phyloP scores from a whole-genome alignment of 2,113 vertebrate genomes.

The Phyllopteryx taeniolatus region DNA sequence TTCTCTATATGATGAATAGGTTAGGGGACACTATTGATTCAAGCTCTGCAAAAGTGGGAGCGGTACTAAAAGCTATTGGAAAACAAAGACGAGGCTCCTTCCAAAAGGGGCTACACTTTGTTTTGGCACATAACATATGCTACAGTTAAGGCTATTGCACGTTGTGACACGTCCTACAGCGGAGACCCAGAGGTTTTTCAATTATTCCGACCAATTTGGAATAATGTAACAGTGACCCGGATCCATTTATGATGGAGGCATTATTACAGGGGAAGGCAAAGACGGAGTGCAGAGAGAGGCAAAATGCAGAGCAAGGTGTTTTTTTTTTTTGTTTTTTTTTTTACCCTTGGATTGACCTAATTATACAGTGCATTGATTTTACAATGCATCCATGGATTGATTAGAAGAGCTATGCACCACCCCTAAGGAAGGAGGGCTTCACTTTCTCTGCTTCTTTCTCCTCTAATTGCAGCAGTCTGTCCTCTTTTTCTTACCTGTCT shows the following conservation, averaged over 20 bases:
- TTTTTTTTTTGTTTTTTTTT: constrained; percentile 75
- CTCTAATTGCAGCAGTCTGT: constrained; percentile 19
- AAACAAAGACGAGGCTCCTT: constrained; percentile 36
- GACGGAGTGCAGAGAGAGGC: constrained; percentile 61
- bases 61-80: constrained; percentile 31
- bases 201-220: constrained; percentile 54
- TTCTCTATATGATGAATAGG: constrained; percentile 19
- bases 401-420: constrained; percentile 78
- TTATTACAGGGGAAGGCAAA: constrained; percentile 49
- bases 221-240: constrained; percentile 51
- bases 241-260: constrained; percentile 46
- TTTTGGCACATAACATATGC: constrained; percentile 16
- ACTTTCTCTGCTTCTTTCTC: constrained; percentile 23
- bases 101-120: constrained; percentile 24
- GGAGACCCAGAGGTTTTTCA: constrained; percentile 45
- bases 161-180: constrained; percentile 29
- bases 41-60: background rate
- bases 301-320: constrained; percentile 67
- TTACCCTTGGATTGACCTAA: constrained; percentile 90
- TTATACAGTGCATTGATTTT: constrained; percentile 96
- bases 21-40: constrained; percentile 26
- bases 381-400: constrained; percentile 89
- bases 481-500: background rate
- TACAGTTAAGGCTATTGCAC: constrained; percentile 30
- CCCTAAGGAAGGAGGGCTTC: constrained; percentile 71